Evolutionary conservation across 2,113 vertebrate species (phyloP).

Genomic region (Acanthochromis polyacanthus): DNA sequence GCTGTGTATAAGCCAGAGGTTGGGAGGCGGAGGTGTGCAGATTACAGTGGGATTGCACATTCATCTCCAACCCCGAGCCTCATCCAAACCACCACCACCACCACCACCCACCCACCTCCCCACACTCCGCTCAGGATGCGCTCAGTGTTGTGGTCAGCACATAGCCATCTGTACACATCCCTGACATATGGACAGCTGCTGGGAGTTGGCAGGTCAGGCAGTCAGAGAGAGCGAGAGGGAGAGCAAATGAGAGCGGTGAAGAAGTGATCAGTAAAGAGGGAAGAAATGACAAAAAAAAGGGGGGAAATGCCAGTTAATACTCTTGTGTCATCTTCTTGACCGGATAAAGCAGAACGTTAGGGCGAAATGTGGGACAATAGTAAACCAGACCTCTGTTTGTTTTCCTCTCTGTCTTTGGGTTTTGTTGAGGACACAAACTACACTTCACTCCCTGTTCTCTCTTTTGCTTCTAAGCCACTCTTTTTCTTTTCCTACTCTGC

Average conservation of each 20-base stretch:
- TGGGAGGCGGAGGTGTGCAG: slow-evolving; percentile 80
- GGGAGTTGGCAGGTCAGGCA: slow-evolving; percentile 65
- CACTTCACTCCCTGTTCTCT: slow-evolving; percentile 21
- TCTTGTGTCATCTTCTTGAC: slow-evolving; percentile 24
- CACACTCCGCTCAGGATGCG: slow-evolving; percentile 63
- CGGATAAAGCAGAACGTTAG: background rate
- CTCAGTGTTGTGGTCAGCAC: slow-evolving; percentile 78
- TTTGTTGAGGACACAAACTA: slow-evolving; percentile 43
- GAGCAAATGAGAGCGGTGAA: slow-evolving; percentile 17
- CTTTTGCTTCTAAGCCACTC: slow-evolving; percentile 24
- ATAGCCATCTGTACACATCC: slow-evolving; percentile 84
- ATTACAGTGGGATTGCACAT: slow-evolving; percentile 79
- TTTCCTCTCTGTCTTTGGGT: slow-evolving; percentile 24
- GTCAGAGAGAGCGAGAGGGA: slow-evolving; percentile 15
- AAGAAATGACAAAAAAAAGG: slow-evolving; percentile 6
- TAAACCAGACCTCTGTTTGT: slow-evolving; percentile 5
- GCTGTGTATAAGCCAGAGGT: slow-evolving; percentile 65
- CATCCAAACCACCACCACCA: slow-evolving; percentile 48
- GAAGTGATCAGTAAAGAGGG: slow-evolving; percentile 22
- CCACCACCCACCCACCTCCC: slow-evolving; percentile 41
- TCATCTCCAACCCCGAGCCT: slow-evolving; percentile 49
- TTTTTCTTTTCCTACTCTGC: slow-evolving; percentile 48
- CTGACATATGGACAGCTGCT: slow-evolving; percentile 83
- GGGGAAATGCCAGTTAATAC: slow-evolving; percentile 21
- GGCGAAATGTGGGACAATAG: slow-evolving; percentile 28